A percentile compares a stretch with the other conserved stretches of the same genome.
Evolutionary conservation across 2,888 invertebrate genomes (phyloP).

Genomic region (Drosophila trichaetosa): DNA sequence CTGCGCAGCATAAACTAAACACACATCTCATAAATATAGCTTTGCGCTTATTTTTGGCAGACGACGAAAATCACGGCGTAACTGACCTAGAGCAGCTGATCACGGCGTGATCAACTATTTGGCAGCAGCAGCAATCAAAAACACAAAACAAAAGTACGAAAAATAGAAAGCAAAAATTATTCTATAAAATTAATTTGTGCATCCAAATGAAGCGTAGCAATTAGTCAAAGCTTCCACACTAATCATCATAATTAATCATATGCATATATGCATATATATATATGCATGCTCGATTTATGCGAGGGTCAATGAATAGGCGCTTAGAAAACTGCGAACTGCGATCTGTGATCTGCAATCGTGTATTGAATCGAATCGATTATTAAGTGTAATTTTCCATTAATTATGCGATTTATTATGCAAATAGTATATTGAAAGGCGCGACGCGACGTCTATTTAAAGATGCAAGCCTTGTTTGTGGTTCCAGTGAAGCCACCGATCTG

Average conservation of each 20-base stretch:
- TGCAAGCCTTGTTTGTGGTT: slow-evolving; percentile 52
- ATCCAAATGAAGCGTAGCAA: slow-evolving; percentile 7
- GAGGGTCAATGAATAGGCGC: slow-evolving; percentile 58
- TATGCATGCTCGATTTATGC: slow-evolving; percentile 3
- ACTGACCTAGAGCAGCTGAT: slow-evolving; percentile 82
- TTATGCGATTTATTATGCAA: slow-evolving; percentile 80
- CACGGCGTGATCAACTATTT: slow-evolving; percentile 75
- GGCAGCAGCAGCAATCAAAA: slow-evolving; percentile 31
- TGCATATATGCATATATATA: background rate
- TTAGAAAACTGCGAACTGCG: slow-evolving; percentile 27
- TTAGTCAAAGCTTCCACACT: background rate
- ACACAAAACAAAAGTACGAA: background rate
- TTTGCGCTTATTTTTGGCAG: slow-evolving; percentile 63
- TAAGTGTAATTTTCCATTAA: slow-evolving; percentile 74
- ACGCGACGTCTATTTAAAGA: slow-evolving; percentile 60
- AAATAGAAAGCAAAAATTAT: background rate
- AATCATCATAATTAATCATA: background rate
- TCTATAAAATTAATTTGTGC: background rate
- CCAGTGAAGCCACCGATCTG: slow-evolving; percentile 21
- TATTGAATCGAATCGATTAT: slow-evolving; percentile 25
- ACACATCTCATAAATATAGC: slow-evolving; percentile 62
- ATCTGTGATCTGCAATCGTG: slow-evolving; percentile 16
- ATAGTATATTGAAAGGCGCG: slow-evolving; percentile 31
- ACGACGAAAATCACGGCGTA: slow-evolving; percentile 52
- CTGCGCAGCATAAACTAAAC: slow-evolving; percentile 76